These are phyloP conservation scores for Porites cylindrica DNA, from an alignment of 92 coral and sea anemone species.

Conservation along the genomic window DNA sequence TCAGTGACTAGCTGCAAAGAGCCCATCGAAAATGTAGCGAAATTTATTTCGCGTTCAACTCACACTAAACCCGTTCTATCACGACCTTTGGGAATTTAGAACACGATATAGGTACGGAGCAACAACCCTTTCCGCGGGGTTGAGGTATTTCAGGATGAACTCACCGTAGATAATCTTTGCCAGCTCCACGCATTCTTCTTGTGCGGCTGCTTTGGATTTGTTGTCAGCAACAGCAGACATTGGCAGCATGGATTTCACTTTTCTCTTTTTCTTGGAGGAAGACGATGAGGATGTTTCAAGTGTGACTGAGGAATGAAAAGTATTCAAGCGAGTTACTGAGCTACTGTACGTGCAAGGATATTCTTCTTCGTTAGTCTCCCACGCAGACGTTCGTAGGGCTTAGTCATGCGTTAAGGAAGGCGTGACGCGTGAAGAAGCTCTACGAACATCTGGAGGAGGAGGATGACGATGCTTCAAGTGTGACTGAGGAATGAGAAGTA, in stretches of 20 bases:
- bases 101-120: no score
- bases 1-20: no score
- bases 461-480: slow-evolving; percentile 8
- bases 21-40: no score
- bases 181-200: slow-evolving; percentile 86
- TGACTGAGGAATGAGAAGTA: slow-evolving; percentile 3
- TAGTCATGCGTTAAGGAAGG: no score
- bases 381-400: no score
- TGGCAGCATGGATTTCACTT: slow-evolving; percentile 96
- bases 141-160: not conserved
- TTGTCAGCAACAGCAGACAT: slow-evolving; percentile 94
- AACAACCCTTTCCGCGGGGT: no score
- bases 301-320: slow-evolving; percentile 13
- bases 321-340: not conserved
- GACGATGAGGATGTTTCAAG: slow-evolving; percentile 12
- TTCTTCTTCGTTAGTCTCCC: no score
- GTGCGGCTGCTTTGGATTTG: slow-evolving; percentile 77
- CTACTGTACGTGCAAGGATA: no score
- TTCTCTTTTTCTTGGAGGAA: slow-evolving; percentile 83
- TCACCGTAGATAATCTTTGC: slow-evolving; percentile 71
- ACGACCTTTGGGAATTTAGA: no score
- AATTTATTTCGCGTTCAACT: no score
- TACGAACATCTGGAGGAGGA: slow-evolving; percentile 18
- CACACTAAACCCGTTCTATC: no score
- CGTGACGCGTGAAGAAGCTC: no score